phyloP scores from a whole-genome alignment of 2,888 invertebrate genomes.

The Dynastes maya region DNA sequence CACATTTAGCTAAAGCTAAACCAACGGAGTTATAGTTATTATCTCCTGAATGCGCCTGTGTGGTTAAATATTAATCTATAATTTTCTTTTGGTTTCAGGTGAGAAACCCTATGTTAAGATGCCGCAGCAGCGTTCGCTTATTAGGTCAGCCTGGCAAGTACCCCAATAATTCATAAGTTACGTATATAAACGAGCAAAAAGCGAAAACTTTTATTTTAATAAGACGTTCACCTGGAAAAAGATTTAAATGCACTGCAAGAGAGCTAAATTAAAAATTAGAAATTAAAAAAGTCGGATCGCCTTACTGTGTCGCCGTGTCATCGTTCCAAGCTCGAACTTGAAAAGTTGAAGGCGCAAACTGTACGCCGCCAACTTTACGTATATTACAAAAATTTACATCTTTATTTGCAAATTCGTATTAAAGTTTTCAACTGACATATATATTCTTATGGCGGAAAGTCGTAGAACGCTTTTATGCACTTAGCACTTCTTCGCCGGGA shows the following conservation, averaged over 20 bases:
- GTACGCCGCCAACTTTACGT: conserved; percentile 51
- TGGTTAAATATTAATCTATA: neutral
- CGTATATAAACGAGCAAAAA: conserved; percentile 31
- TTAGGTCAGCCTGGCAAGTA: conserved; percentile 24
- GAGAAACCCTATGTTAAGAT: conserved; percentile 19
- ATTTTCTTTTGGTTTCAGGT: conserved; percentile 50
- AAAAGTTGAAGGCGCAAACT: conserved; percentile 55
- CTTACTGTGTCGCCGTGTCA: conserved; percentile 5
- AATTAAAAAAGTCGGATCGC: conserved; percentile 55
- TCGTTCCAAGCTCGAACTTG: conserved; percentile 44
- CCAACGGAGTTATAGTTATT: too few species aligned
- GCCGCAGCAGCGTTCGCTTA: conserved; percentile 12
- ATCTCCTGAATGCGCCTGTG: too few species aligned
- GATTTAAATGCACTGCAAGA: conserved; percentile 55
- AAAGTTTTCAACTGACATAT: conserved; percentile 54
- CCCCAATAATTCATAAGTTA: conserved; percentile 37
- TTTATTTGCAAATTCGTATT: conserved; percentile 58
- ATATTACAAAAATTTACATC: conserved; percentile 58
- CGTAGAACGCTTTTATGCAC: conserved; percentile 51
- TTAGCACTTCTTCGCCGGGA: conserved; percentile 43
- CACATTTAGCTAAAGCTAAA: too few species aligned
- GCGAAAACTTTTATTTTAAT: conserved; percentile 42
- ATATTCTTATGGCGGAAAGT: conserved; percentile 55
- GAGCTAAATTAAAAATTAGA: conserved; percentile 59
- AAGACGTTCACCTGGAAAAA: conserved; percentile 41